Evolutionary conservation across 2,797 vertebrate genomes (phyloP).

Genomic region (Ctenopoma multispine): DNA sequence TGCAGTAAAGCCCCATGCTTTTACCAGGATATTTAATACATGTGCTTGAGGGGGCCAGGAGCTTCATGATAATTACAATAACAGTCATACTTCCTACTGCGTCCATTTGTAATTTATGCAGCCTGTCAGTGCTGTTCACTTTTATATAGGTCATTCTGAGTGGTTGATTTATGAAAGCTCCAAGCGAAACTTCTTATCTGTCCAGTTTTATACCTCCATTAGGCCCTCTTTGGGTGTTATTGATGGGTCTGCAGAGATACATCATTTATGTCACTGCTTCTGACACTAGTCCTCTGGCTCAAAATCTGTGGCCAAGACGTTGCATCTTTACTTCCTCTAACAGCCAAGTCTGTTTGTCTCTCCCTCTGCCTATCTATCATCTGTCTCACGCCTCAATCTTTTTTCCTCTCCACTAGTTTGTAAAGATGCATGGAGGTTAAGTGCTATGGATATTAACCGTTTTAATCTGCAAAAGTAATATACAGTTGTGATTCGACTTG

Average conservation of each 20-base stretch:
- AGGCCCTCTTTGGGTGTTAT: slow-evolving; percentile 81
- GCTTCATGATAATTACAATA: slow-evolving; percentile 70
- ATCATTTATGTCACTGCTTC: slow-evolving; percentile 81
- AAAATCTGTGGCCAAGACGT: slow-evolving; percentile 61
- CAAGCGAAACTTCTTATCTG: slow-evolving; percentile 82
- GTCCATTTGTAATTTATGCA: slow-evolving; percentile 76
- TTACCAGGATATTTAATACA: slow-evolving; percentile 64
- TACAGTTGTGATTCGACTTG: slow-evolving; percentile 14
- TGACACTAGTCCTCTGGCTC: slow-evolving; percentile 70
- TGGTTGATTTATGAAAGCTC: slow-evolving; percentile 81
- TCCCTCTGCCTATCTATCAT: background rate
- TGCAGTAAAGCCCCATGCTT: slow-evolving; percentile 44
- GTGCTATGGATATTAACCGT: slow-evolving; percentile 34
- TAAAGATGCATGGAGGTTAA: slow-evolving; percentile 40
- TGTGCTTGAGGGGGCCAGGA: slow-evolving; percentile 47
- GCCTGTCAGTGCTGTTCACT: slow-evolving; percentile 63
- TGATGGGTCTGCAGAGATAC: slow-evolving; percentile 81
- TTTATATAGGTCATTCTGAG: slow-evolving; percentile 81
- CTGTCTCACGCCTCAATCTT: background rate
- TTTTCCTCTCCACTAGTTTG: slow-evolving; percentile 9
- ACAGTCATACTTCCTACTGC: slow-evolving; percentile 62
- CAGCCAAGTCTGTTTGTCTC: slow-evolving; percentile 23
- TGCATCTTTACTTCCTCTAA: slow-evolving; percentile 43
- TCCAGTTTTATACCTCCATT: slow-evolving; percentile 84
- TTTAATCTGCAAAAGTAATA: slow-evolving; percentile 34